Evolutionary conservation across 2,113 vertebrate genomes (phyloP).

Genomic region (Pygoscelis adeliae): DNA sequence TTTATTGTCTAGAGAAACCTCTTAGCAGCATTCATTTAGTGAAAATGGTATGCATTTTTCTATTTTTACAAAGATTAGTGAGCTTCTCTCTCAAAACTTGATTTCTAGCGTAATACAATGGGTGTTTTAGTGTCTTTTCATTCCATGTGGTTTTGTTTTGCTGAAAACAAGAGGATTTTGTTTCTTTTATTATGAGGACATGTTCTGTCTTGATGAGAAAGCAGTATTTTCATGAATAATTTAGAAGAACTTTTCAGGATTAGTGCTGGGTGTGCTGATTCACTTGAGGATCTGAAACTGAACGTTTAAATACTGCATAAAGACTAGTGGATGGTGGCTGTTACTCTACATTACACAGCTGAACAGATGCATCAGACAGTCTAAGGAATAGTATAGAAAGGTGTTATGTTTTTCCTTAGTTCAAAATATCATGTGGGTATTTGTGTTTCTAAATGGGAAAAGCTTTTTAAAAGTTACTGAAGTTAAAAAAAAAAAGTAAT

Average conservation of each 20-base stretch:
- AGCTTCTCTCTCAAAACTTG: background rate
- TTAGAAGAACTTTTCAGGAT: background rate
- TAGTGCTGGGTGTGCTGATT: background rate
- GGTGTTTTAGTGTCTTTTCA: background rate
- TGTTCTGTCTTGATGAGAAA: background rate
- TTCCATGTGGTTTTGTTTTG: background rate
- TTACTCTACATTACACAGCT: background rate
- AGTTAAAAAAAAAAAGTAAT: background rate
- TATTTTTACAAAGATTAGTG: background rate
- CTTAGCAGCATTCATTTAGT: background rate
- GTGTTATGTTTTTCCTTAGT: background rate
- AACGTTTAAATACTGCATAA: background rate
- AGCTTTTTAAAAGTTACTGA: background rate
- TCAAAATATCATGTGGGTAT: background rate
- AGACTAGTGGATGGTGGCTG: background rate
- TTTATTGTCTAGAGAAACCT: background rate
- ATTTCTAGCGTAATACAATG: background rate
- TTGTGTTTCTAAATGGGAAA: background rate
- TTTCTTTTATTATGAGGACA: background rate
- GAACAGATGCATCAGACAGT: background rate
- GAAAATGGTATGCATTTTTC: background rate
- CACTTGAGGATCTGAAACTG: background rate
- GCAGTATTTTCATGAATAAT: background rate
- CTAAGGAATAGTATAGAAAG: background rate
- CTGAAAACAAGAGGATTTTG: background rate